phyloP scores from a whole-genome alignment of 2,888 invertebrate genomes.

The Zaprionus bogoriensis region DNA sequence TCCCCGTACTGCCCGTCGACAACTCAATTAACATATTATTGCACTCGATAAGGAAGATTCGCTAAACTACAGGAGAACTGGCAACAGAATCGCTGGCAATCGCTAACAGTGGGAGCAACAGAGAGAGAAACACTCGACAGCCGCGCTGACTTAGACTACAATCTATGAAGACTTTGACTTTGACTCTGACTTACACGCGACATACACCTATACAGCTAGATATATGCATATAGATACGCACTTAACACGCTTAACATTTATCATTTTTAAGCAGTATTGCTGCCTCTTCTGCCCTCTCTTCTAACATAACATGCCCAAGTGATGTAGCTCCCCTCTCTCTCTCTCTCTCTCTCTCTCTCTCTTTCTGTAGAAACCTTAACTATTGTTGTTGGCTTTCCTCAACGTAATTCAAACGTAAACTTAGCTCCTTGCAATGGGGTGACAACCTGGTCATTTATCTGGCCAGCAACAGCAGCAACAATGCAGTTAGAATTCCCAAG shows the following conservation, averaged over 20 bases:
- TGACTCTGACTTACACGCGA: not conserved
- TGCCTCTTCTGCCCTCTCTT: not conserved
- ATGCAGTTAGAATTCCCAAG: constrained; percentile 41
- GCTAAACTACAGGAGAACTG: constrained; percentile 32
- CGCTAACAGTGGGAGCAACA: too few relatives aligned
- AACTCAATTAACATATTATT: constrained; percentile 40
- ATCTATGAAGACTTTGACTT: not conserved
- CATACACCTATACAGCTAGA: constrained; percentile 11
- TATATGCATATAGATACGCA: constrained; percentile 9
- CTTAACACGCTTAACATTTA: constrained; percentile 54
- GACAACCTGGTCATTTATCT: constrained; percentile 65
- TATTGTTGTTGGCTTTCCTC: constrained; percentile 39
- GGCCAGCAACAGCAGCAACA: constrained; percentile 51
- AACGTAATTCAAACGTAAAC: constrained; percentile 44
- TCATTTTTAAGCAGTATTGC: constrained; percentile 26
- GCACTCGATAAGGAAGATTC: constrained; percentile 38
- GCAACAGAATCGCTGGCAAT: too few relatives aligned
- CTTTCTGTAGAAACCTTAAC: constrained; percentile 63
- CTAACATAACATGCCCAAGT: constrained; percentile 33
- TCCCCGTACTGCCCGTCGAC: too few relatives aligned
- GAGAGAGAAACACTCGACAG: constrained; percentile 46
- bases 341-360: constrained; percentile 7
- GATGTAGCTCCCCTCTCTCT: constrained; percentile 14
- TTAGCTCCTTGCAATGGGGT: constrained; percentile 29
- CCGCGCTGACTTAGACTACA: not conserved